Evolutionary conservation across 2,888 invertebrate genomes (phyloP).

Genomic region (Drosophila koepferae): DNA sequence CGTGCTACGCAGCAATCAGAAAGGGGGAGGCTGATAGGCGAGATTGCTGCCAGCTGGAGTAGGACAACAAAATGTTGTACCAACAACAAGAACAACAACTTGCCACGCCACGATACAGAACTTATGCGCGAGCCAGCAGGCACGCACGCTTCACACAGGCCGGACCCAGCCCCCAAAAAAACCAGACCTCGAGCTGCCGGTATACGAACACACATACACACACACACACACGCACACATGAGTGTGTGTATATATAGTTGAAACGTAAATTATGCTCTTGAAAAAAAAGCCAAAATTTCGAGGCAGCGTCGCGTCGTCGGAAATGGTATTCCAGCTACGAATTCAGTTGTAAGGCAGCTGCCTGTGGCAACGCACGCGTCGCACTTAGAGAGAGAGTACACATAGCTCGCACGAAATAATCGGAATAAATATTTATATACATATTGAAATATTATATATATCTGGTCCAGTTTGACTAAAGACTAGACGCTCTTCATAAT

Average conservation of each 20-base stretch:
- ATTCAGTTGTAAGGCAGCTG: slow-evolving; percentile 75
- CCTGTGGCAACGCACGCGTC: slow-evolving; percentile 65
- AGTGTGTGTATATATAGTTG: background rate
- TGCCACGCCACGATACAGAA: slow-evolving; percentile 38
- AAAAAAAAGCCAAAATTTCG: slow-evolving; percentile 49
- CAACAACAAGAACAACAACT: slow-evolving; percentile 12
- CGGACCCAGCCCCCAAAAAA: slow-evolving; percentile 13
- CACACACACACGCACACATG: slow-evolving; percentile 7
- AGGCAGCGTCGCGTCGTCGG: slow-evolving; percentile 37
- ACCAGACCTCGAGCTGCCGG: slow-evolving; percentile 18
- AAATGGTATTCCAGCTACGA: slow-evolving; percentile 34
- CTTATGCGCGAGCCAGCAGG: slow-evolving; percentile 43
- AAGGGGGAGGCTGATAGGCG: background rate
- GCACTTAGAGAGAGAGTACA: slow-evolving; percentile 22
- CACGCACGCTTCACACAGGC: slow-evolving; percentile 34
- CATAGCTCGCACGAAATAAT: slow-evolving; percentile 18
- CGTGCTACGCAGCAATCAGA: background rate
- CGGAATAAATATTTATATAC: slow-evolving; percentile 4
- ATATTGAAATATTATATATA: slow-evolving; percentile 3
- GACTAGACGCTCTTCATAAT: slow-evolving; percentile 55
- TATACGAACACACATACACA: slow-evolving; percentile 12
- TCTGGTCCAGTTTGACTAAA: slow-evolving; percentile 1
- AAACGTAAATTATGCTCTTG: slow-evolving; percentile 36
- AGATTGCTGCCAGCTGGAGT: background rate
- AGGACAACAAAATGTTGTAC: slow-evolving; percentile 19